phyloP scores from a whole-genome alignment of 2,888 invertebrate species.

The Pediacus dermestoides region DNA sequence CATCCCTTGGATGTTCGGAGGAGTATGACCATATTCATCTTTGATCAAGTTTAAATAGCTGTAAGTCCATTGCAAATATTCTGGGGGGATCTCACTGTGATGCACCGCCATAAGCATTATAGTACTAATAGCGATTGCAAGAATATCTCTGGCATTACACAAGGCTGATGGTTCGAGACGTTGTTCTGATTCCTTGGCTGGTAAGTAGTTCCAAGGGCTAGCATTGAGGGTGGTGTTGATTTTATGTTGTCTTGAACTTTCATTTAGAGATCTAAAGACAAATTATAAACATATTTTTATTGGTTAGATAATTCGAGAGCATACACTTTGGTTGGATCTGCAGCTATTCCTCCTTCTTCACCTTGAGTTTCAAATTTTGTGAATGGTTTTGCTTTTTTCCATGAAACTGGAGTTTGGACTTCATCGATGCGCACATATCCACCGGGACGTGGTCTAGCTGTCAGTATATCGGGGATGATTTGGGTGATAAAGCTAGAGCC shows the following conservation, averaged over 20 bases:
- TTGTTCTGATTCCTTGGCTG: neutral
- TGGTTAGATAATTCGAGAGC: no score
- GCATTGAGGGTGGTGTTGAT: no score
- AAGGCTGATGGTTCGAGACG: constrained; percentile 10
- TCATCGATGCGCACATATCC: neutral
- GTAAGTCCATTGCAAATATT: constrained; percentile 21
- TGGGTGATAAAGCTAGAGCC: no score
- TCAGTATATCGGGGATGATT: neutral
- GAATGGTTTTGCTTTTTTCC: neutral
- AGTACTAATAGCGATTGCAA: constrained; percentile 19
- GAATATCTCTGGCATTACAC: constrained; percentile 33
- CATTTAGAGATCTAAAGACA: no score
- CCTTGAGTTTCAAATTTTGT: no score
- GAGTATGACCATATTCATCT: constrained; percentile 24
- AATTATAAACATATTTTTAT: no score
- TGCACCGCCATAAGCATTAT: constrained; percentile 21
- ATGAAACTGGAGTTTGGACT: neutral
- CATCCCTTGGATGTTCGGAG: constrained; percentile 25
- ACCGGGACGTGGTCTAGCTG: neutral
- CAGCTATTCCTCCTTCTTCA: no score
- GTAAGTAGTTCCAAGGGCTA: neutral
- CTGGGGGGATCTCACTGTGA: constrained; percentile 14
- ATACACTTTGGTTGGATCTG: no score
- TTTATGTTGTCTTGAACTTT: no score
- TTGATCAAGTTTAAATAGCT: constrained; percentile 22